Base-by-base conservation (phyloP, 53 echinoderm and acorn worm species). In the Apostichopus leukothele region DNA sequence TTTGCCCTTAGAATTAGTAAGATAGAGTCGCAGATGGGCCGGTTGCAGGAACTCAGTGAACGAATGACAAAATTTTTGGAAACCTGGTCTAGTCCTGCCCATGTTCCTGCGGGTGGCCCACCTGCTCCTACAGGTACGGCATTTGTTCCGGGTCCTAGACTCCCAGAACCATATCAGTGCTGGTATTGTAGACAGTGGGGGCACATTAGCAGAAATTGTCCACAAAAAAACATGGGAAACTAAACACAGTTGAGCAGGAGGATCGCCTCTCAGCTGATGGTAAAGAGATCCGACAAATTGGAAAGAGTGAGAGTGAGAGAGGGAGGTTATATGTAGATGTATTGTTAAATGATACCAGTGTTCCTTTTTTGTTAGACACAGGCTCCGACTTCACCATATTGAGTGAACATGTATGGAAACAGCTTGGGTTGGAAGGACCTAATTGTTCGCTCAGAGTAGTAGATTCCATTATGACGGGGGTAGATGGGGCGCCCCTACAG, bases 361-460 rank as follows among this genome's bases (percentile, higher is more conserved):
- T 83, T 83, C 83, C 83, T 59, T 83, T 83, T 57, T 26, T 83
- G 83, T 21, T 83, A 83, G 83, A 83, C 26, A 83, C 83, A 1
- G 83, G 83, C 6, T 57, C 83, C 57, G 26, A 26, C 8, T 53
- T 57, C 18, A 83, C 83, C 57, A 55, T 83, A 10, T 7, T 83
- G 25, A 55, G 83, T 18, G 23, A 20, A 18, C 57, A 83, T 19
- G 25, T 10, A 7, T 83, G 83, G 59, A 83, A 83, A 25, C 54
- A 60, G 57, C 83, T 83, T 20, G 83, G 83, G 18, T 25, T 83
- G 53, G 60, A 57, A 14, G 25, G 25, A 25, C 25, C 25, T 25
- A 25, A 18, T 83, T 18, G 18, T 83, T 3, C 54, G 16, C 19
- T 52, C 14, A 5, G 19, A 14, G 54, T 5, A 80, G 81, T 16